Evolutionary conservation across 2,888 invertebrate genomes (phyloP).

Genomic region (Trachelus tabidus): DNA sequence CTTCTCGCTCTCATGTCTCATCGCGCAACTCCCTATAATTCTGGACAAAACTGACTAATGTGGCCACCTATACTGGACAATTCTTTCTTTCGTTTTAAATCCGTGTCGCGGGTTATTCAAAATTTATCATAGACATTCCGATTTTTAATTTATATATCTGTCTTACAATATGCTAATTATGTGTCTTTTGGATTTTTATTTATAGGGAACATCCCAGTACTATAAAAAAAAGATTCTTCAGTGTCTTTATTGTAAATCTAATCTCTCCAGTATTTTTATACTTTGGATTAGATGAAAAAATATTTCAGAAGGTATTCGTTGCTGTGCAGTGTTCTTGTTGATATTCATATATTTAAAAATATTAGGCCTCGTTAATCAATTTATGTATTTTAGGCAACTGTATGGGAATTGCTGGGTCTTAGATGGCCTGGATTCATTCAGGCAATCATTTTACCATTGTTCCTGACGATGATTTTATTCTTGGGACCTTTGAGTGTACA

Average conservation of each 20-base stretch:
- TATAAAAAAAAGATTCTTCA: constrained; percentile 88
- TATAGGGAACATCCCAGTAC: constrained; percentile 89
- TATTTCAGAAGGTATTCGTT: constrained; percentile 69
- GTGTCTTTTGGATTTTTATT: constrained; percentile 29
- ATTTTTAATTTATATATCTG: neutral
- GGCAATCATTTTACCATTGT: constrained; percentile 79
- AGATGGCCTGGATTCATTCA: constrained; percentile 78
- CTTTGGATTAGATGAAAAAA: constrained; percentile 75
- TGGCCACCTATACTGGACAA: constrained; percentile 9
- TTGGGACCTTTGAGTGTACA: constrained; percentile 86
- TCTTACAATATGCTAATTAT: neutral
- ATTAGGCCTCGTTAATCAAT: neutral
- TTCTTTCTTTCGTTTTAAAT: neutral
- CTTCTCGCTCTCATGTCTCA: constrained; percentile 21
- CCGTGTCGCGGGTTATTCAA: neutral
- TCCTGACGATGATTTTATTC: constrained; percentile 84
- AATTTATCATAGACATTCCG: neutral
- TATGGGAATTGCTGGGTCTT: constrained; percentile 81
- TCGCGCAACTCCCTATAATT: constrained; percentile 8
- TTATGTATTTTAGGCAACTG: constrained; percentile 67
- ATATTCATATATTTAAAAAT: neutral
- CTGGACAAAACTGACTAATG: constrained; percentile 7
- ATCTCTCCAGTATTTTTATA: constrained; percentile 83
- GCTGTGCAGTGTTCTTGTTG: neutral
- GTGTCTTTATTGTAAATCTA: constrained; percentile 84